These are phyloP conservation scores for Leucophenga montana DNA, from an alignment of 2,888 invertebrate genomes.

Conservation along the genomic window DNA sequence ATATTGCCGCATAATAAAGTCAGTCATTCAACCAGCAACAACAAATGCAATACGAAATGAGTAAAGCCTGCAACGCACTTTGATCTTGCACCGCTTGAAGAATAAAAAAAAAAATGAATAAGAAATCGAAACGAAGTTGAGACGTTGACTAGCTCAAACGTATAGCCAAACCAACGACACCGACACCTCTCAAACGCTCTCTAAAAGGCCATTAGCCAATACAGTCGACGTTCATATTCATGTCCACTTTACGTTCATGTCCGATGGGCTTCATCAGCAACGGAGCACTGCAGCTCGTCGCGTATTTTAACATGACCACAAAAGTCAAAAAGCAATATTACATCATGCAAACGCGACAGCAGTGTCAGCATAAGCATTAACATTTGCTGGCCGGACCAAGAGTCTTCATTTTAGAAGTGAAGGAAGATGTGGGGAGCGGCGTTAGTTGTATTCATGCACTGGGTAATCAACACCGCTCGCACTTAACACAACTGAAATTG, in stretches of 20 bases:
- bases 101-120: constrained; percentile 3
- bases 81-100: constrained; percentile 56
- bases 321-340: constrained; percentile 66
- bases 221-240: constrained; percentile 49
- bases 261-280: no score
- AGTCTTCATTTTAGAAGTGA: no score
- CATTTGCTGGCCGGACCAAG: constrained; percentile 21
- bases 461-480: no score
- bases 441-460: no score
- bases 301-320: constrained; percentile 67
- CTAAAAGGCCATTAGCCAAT: constrained; percentile 67
- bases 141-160: constrained; percentile 53
- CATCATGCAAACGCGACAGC: constrained; percentile 52
- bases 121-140: constrained; percentile 26
- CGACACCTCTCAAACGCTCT: constrained; percentile 57
- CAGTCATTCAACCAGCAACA: constrained; percentile 39
- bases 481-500: constrained; percentile 49
- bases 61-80: constrained; percentile 41
- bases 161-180: constrained; percentile 32
- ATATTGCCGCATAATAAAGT: constrained; percentile 15
- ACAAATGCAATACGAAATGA: constrained; percentile 43
- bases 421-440: constrained; percentile 15
- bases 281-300: constrained; percentile 55
- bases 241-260: no score
- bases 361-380: constrained; percentile 35